A percentile compares a stretch with the other conserved stretches of the same genome.
phyloP scores from a whole-genome alignment of 2,888 invertebrate genomes.

The Laothoe populi region DNA sequence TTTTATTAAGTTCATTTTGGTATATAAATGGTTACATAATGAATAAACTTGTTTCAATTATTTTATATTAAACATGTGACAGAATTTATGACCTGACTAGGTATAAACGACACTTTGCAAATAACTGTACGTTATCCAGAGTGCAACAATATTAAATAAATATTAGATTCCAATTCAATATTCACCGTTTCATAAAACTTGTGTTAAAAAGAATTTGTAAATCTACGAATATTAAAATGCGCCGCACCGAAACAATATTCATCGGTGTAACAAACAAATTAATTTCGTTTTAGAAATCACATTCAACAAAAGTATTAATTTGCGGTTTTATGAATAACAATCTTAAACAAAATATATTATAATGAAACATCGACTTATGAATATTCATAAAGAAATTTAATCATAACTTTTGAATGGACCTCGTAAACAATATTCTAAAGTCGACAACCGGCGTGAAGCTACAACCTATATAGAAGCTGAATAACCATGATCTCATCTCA shows the following conservation, averaged over 20 bases:
- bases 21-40: too few relatives aligned
- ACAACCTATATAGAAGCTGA: too few relatives aligned
- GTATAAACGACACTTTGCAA: too few relatives aligned
- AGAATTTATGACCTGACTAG: too few relatives aligned
- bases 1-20: too few relatives aligned
- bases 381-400: constrained; percentile 8
- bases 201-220: neutral
- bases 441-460: too few relatives aligned
- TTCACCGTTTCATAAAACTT: neutral
- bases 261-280: constrained; percentile 17
- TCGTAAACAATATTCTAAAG: neutral
- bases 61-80: too few relatives aligned
- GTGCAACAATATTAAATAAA: neutral
- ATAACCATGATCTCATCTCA: too few relatives aligned
- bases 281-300: neutral
- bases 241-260: neutral
- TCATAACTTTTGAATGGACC: neutral
- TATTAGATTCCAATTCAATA: neutral
- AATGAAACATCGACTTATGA: constrained; percentile 1
- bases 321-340: neutral
- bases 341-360: constrained; percentile 4
- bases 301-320: constrained; percentile 6
- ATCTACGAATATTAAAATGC: neutral
- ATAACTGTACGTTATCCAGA: too few relatives aligned
- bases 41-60: too few relatives aligned